phyloP scores from a whole-genome alignment of 1,140 invertebrate genomes.

The Drosophila saltans region DNA sequence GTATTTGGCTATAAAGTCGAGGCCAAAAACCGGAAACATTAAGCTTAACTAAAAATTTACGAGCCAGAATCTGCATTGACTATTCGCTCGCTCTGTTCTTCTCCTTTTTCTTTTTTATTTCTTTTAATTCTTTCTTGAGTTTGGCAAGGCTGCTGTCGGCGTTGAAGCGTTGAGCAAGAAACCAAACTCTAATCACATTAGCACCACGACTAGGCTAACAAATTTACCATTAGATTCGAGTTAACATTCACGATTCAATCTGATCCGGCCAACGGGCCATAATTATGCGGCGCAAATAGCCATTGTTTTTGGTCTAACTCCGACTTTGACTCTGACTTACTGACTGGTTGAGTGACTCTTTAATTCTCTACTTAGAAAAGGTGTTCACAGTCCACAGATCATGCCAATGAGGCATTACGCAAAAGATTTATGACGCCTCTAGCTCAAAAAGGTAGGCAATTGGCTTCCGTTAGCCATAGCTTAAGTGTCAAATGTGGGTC shows the following conservation, averaged over 20 bases:
- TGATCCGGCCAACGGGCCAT: slow-evolving; percentile 38
- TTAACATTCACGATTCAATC: slow-evolving; percentile 42
- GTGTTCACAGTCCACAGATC: slow-evolving; percentile 55
- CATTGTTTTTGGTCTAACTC: slow-evolving; percentile 46
- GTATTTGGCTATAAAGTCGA: slow-evolving; percentile 24
- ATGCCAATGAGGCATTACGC: slow-evolving; percentile 73
- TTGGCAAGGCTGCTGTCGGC: slow-evolving; percentile 45
- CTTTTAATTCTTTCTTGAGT: not conserved
- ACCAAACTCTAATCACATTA: slow-evolving; percentile 69
- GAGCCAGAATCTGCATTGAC: slow-evolving; percentile 27
- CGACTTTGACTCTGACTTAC: not conserved
- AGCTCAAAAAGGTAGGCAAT: slow-evolving; percentile 21
- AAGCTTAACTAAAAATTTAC: slow-evolving; percentile 55
- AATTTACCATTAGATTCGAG: slow-evolving; percentile 52
- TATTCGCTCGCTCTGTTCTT: slow-evolving; percentile 23
- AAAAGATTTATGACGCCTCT: slow-evolving; percentile 75
- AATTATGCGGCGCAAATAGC: slow-evolving; percentile 62
- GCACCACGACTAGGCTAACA: slow-evolving; percentile 63
- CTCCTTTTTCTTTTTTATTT: not conserved
- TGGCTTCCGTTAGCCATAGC: slow-evolving; percentile 64
- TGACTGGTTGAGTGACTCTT: not conserved
- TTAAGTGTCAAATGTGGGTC: slow-evolving; percentile 60
- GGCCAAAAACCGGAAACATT: slow-evolving; percentile 63
- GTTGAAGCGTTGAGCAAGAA: slow-evolving; percentile 62
- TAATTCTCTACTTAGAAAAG: slow-evolving; percentile 21